These are phyloP conservation scores for Yasuhikotakia modesta DNA, from an alignment of 2,797 vertebrate genomes.

Conservation along the genomic window DNA sequence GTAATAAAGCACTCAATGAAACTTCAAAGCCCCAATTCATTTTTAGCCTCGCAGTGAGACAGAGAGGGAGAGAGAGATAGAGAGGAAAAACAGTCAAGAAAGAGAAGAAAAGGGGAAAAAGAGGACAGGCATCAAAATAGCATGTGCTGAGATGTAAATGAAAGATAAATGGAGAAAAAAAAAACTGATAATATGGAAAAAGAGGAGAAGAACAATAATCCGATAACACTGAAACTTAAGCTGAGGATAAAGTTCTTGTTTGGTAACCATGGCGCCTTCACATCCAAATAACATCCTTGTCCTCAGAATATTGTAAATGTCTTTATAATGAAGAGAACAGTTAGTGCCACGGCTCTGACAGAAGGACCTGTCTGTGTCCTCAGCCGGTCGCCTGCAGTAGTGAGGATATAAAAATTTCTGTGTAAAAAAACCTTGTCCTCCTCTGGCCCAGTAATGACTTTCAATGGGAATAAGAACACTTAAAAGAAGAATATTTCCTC, in stretches of 20 bases:
- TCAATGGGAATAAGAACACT: slow-evolving; percentile 60
- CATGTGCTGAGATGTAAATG: not conserved
- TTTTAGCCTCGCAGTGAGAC: slow-evolving; percentile 42
- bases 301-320: slow-evolving; percentile 42
- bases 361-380: slow-evolving; percentile 37
- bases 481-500: slow-evolving; percentile 61
- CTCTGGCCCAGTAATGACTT: slow-evolving; percentile 61
- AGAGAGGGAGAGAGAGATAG: slow-evolving; percentile 15
- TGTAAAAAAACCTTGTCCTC: slow-evolving; percentile 33
- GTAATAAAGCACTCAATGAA: slow-evolving; percentile 56
- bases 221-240: slow-evolving; percentile 23
- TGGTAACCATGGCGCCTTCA: slow-evolving; percentile 31
- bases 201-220: not conserved
- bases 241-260: too few relatives aligned
- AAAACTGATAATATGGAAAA: not conserved
- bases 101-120: slow-evolving; percentile 14
- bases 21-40: slow-evolving; percentile 53
- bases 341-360: slow-evolving; percentile 25
- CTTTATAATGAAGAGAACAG: slow-evolving; percentile 33
- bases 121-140: not conserved
- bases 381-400: not conserved
- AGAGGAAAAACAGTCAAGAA: not conserved
- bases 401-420: slow-evolving; percentile 38
- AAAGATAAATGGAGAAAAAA: slow-evolving; percentile 12
- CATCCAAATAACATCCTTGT: slow-evolving; percentile 34